phyloP scores from a whole-genome alignment of 2,888 invertebrate genomes.

The Plagiodera versicolora region DNA sequence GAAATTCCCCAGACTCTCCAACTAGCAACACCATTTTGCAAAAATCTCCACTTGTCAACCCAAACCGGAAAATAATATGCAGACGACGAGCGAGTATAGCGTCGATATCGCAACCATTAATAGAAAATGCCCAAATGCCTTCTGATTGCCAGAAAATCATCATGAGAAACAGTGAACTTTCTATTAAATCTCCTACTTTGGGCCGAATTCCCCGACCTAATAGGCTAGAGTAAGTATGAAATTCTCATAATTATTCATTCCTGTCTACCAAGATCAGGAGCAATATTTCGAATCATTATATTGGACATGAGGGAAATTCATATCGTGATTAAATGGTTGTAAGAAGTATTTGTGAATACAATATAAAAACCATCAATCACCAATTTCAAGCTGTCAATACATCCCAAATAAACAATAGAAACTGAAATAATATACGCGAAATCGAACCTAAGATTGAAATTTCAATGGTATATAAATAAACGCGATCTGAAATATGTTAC shows the following conservation, averaged over 20 bases:
- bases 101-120: conserved; percentile 54
- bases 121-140: conserved; percentile 16
- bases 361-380: no score
- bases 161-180: conserved; percentile 49
- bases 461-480: no score
- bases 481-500: no score
- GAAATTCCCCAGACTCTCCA: conserved; percentile 40
- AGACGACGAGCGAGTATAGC: conserved; percentile 61
- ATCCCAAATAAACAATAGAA: no score
- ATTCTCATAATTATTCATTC: neutral
- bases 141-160: conserved; percentile 39
- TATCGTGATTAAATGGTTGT: no score
- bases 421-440: neutral
- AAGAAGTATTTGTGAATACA: no score
- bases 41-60: conserved; percentile 17
- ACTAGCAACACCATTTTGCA: conserved; percentile 21
- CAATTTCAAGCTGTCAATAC: no score
- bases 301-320: no score
- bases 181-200: conserved; percentile 44
- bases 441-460: neutral
- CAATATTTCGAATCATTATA: no score
- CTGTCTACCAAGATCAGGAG: no score
- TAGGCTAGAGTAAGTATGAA: conserved; percentile 49
- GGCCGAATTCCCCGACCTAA: conserved; percentile 52
- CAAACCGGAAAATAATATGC: conserved; percentile 45